A percentile compares a stretch with the other conserved stretches of the same genome.
phyloP scores from a whole-genome alignment of 2,888 invertebrate species.

The Halictus quadricinctus region DNA sequence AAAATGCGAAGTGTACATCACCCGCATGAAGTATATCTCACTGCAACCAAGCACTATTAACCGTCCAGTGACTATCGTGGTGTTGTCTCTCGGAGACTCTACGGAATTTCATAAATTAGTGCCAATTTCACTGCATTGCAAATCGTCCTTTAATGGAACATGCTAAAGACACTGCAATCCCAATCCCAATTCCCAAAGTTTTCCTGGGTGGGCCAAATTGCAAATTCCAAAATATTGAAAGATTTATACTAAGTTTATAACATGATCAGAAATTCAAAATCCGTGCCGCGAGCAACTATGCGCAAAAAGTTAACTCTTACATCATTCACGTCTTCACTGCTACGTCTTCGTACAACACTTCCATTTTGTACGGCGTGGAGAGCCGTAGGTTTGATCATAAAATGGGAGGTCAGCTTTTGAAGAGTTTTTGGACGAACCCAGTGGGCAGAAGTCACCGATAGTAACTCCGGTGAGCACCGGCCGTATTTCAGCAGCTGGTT shows the following conservation, averaged over 20 bases:
- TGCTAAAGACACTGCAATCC: neutral
- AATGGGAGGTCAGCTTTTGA: neutral
- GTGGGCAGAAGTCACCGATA: neutral
- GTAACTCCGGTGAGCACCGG: neutral
- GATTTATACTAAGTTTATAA: too few species aligned
- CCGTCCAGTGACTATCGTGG: neutral
- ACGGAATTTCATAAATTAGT: neutral
- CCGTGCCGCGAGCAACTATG: neutral
- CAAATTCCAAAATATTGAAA: too few species aligned
- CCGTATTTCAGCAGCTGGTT: conserved; percentile 40
- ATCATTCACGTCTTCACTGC: too few species aligned
- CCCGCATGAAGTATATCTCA: neutral
- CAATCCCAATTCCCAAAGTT: too few species aligned
- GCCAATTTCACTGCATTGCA: neutral
- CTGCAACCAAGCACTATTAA: neutral
- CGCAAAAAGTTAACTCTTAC: too few species aligned
- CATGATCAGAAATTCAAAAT: neutral
- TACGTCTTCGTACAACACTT: too few species aligned
- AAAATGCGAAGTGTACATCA: neutral
- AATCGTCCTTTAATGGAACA: neutral
- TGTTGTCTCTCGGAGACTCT: neutral
- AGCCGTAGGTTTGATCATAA: too few species aligned
- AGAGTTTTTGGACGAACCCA: neutral
- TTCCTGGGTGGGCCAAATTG: too few species aligned
- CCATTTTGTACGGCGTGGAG: too few species aligned